phyloP scores from a whole-genome alignment of 2,113 vertebrate species.

The Phrynosoma platyrhinos region DNA sequence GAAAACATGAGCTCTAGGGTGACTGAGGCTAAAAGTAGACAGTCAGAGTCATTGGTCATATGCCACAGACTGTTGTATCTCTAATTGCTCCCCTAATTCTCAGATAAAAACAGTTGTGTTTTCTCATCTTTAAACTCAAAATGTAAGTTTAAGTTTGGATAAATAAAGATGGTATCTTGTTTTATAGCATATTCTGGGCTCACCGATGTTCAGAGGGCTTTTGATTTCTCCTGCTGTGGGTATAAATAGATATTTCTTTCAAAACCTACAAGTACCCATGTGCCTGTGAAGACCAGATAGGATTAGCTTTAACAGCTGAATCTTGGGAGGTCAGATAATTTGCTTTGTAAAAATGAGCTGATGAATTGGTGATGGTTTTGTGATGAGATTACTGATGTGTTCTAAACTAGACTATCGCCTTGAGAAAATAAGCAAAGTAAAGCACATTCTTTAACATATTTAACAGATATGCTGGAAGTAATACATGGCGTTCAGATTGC shows the following conservation, averaged over 20 bases:
- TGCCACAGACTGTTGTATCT: neutral
- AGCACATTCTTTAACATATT: neutral
- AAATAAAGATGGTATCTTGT: neutral
- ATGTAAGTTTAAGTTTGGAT: neutral
- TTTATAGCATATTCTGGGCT: neutral
- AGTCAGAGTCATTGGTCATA: neutral
- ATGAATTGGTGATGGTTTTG: slow-evolving; percentile 44
- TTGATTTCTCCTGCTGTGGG: slow-evolving; percentile 29
- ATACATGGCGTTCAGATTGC: slow-evolving; percentile 57
- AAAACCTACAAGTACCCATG: slow-evolving; percentile 18
- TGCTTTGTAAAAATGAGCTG: slow-evolving; percentile 61
- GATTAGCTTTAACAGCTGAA: slow-evolving; percentile 38
- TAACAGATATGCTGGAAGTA: slow-evolving; percentile 46
- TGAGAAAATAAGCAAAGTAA: slow-evolving; percentile 19
- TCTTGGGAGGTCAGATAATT: slow-evolving; percentile 52
- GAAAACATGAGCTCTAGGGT: too few relatives aligned
- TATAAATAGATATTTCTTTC: slow-evolving; percentile 24
- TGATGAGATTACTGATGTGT: slow-evolving; percentile 43
- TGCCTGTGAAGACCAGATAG: slow-evolving; percentile 40
- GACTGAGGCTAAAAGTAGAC: neutral
- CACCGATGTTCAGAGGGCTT: slow-evolving; percentile 23
- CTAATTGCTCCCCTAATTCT: neutral
- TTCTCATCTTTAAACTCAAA: neutral
- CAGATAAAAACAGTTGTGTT: neutral
- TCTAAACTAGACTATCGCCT: slow-evolving; percentile 34